These are phyloP conservation scores for Chelonoidis abingdonii DNA, from an alignment of 2,113 vertebrate genomes.

Conservation along the genomic window DNA sequence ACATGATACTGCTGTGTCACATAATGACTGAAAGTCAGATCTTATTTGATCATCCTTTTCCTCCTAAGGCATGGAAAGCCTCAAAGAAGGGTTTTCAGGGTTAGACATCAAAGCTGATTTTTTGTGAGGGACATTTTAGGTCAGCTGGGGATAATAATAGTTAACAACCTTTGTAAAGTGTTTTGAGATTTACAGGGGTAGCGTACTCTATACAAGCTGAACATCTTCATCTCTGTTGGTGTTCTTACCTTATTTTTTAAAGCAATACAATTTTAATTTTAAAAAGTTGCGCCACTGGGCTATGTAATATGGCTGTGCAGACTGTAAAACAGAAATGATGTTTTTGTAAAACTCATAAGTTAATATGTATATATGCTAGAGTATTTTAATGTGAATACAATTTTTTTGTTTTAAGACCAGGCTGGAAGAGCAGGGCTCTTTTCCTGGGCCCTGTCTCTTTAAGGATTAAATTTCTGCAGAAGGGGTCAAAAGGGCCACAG, in stretches of 20 bases:
- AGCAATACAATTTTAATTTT: not conserved
- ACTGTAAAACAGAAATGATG: not conserved
- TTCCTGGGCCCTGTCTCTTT: not conserved
- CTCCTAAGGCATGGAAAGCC: not conserved
- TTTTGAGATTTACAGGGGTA: not conserved
- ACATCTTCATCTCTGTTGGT: not conserved
- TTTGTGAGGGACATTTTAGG: not conserved
- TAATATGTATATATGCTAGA: not conserved
- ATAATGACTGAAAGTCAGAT: not conserved
- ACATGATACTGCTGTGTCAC: fast-evolving
- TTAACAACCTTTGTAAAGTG: not conserved
- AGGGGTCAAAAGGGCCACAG: not conserved
- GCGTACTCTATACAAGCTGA: not conserved
- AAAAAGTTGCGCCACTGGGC: not conserved
- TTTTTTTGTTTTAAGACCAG: not conserved
- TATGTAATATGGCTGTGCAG: not conserved
- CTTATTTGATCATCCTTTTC: not conserved
- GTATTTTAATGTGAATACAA: not conserved
- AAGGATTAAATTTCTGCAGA: not conserved
- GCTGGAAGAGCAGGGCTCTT: not conserved
- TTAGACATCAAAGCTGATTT: not conserved
- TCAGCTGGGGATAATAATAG: not conserved
- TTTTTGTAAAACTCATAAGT: not conserved
- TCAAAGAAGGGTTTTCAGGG: not conserved
- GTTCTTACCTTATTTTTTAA: not conserved